Evolutionary conservation across 2,888 invertebrate species (phyloP).

Genomic region (Lamproptera curius): DNA sequence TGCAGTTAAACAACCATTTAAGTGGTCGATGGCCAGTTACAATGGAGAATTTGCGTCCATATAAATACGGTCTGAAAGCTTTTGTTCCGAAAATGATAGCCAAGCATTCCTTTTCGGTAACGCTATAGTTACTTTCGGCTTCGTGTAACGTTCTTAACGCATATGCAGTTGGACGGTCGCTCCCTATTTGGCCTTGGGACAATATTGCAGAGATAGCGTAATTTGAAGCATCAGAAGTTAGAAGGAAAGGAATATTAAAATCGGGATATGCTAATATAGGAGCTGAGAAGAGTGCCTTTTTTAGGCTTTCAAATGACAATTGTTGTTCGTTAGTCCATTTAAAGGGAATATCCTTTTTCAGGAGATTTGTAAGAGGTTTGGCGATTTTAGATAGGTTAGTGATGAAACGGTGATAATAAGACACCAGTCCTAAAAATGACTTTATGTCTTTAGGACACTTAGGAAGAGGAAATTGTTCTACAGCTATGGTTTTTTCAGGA

Average conservation of each 20-base stretch:
- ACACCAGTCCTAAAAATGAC: constrained; percentile 34
- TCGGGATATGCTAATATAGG: constrained; percentile 42
- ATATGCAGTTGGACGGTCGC: not conserved
- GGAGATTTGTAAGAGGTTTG: constrained; percentile 27
- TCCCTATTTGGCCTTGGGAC: constrained; percentile 29
- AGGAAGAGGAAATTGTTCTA: constrained; percentile 20
- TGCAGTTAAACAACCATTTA: not conserved
- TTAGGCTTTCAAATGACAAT: constrained; percentile 26
- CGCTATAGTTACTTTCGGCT: not conserved
- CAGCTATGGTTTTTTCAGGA: no score
- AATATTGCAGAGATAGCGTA: constrained; percentile 33
- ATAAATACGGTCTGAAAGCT: not conserved
- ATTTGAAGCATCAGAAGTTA: constrained; percentile 36
- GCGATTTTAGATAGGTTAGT: constrained; percentile 35
- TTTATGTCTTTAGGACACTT: constrained; percentile 25
- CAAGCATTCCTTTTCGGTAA: no score
- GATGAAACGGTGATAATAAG: constrained; percentile 48
- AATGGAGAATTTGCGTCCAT: not conserved
- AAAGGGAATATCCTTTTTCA: constrained; percentile 29
- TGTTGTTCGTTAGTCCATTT: constrained; percentile 27
- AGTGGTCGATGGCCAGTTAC: not conserved
- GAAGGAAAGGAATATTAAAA: constrained; percentile 31
- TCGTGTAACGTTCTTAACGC: not conserved
- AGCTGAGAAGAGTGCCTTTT: constrained; percentile 23
- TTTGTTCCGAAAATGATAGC: no score